Base-by-base conservation (phyloP, 2,113 vertebrate species). In the Saguinus imperator region DNA sequence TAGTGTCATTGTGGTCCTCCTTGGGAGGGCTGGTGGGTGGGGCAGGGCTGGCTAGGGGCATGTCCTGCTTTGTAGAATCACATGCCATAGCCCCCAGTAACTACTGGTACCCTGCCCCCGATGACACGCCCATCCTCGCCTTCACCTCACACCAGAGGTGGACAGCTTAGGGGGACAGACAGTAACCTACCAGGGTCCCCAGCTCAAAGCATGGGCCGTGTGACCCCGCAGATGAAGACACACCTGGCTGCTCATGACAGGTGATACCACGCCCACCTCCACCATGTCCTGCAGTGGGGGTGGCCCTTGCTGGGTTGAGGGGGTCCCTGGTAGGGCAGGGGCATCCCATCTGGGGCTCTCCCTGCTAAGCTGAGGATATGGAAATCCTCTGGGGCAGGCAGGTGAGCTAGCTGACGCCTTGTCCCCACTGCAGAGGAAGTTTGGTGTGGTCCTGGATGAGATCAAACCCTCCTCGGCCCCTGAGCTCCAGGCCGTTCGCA, bases 381-480 rank as follows among this genome's bases (percentile, higher is more conserved):
- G 21, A 32, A 17, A 23, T 48, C 23, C 13, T 25, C 29, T 11
- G 3, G 23, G 8, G 16, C 16, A 61, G 55, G 43, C 0, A 0
- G 29, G 64, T 0, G 1, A 52, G 16, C 52, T 17, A n/a, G 64
- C 77, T 94, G 52, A 94, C 0, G 5, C 0, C 18, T 0, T 0
- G 29, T 80, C 2, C 23, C 9, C 13, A 87, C 45, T 0, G 1
- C 43, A 99, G 99, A 99, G 99, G 66, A 99, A 99, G 73, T 99
- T 99, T 0, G 99, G 99, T 0, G 99, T 99, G 12, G 99, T 99
- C 2, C 97, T 99, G 98, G 99, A 99, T 75, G 99, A 99, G 94
- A 99, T 99, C 83, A 99, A 99, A 89, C 89, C 97, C 25, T 99
- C 52, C 5, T 99, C 99, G 0, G 90, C 98, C 2, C 98, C 99